Evolutionary conservation across 2,888 invertebrate species (phyloP), one percentile per base, ranked within the genome.

Genomic region (Melinopterus prodromus): DNA sequence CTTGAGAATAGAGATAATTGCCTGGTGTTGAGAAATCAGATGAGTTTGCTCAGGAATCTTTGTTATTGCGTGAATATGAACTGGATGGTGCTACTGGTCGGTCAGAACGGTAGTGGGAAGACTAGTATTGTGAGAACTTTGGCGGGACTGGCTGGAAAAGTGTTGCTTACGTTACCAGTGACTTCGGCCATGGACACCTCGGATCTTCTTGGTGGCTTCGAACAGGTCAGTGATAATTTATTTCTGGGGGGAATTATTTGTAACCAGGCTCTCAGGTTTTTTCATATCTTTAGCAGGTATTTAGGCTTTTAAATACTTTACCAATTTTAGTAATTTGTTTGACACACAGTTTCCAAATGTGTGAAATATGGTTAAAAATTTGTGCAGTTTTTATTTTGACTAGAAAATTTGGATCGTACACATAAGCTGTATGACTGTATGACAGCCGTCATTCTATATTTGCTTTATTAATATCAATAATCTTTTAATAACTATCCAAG

Each of bases 191-290:
- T 97, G 94, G 99, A 99, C 87, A 97, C 98, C 0, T 96, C 96
- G 0, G 98, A 99, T 88, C 93, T 99, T 77, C 91, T 99, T 1
- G 99, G 99, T 77, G 98, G 98, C 82, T 99, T 99, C 90, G 99
- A 99, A 91, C 99, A 99, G 94, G 94, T 94, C 85, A 90, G 91
- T 88, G 79, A 78, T 83, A 82, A 80, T 38, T 83, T 80, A 38
- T 77, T 69, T 16, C 35, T 7, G 6, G 2, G 7, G 6, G 1
- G 15, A n/a, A 71, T 12, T 16, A 71, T 26, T 7, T 15, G 26
- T 15, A 69, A 69, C 15, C 1, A 69, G 69, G 69, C 14, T 69
- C 26, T 35, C 15, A 26, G 9, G 15, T 35, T 35, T 26, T 36
- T n/a, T n/a, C n/a, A n/a, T n/a, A n/a, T n/a, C n/a, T n/a, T n/a